Percentiles rank a stretch among this genome's conserved stretches.
These are phyloP conservation scores for Furnarius figulus DNA, from an alignment of 2,113 vertebrate genomes.

Conservation along the genomic window DNA sequence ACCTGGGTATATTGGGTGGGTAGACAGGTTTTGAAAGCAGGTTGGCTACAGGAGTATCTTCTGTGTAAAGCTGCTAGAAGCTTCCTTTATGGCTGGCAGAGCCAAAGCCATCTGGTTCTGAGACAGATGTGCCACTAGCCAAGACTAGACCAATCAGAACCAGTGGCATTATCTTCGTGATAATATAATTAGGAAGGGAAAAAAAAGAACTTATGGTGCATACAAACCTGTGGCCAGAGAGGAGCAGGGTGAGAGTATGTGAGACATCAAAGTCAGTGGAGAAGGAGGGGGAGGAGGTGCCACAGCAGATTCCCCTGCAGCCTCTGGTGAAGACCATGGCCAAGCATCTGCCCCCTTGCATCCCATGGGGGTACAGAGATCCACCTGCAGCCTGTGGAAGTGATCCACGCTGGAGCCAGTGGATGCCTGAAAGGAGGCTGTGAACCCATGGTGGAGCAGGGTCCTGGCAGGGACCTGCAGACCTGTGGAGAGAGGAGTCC, in stretches of 20 bases:
- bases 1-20: not conserved
- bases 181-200: not conserved
- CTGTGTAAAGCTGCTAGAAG: not conserved
- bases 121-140: not conserved
- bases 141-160: not conserved
- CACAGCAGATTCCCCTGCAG: not conserved
- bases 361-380: not conserved
- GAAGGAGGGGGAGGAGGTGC: not conserved
- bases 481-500: not conserved
- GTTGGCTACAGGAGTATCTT: not conserved
- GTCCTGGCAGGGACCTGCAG: not conserved
- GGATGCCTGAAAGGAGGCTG: not conserved
- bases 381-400: not conserved
- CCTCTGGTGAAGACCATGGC: not conserved
- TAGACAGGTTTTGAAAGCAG: not conserved
- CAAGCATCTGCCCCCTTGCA: not conserved
- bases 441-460: not conserved
- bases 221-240: not conserved
- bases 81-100: not conserved
- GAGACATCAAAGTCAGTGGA: not conserved
- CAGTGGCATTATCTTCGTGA: not conserved
- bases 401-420: not conserved
- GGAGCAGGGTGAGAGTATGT: not conserved
- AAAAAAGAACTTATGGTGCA: not conserved
- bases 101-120: not conserved